These are phyloP conservation scores for Heliconius sara DNA, from an alignment of 2,888 invertebrate genomes.

Conservation along the genomic window DNA sequence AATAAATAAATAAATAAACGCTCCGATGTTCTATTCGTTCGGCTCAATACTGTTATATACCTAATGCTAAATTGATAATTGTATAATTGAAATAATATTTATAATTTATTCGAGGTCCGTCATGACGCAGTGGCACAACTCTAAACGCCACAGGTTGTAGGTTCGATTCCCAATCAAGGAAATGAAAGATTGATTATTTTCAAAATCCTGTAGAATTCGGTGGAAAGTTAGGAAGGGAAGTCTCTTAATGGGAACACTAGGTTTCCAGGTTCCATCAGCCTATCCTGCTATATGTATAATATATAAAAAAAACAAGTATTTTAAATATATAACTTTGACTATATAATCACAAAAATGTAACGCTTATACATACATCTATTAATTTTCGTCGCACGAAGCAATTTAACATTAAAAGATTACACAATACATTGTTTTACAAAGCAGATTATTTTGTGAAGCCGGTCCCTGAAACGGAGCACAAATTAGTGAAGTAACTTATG, in stretches of 20 bases:
- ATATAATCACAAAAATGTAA: background rate
- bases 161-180: no score
- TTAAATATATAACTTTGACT: background rate
- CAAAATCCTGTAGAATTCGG: background rate
- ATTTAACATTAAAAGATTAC: conserved; percentile 33
- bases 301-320: background rate
- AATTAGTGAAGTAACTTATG: conserved; percentile 28
- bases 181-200: background rate
- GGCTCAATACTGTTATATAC: no score
- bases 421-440: conserved; percentile 17
- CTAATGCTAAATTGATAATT: no score
- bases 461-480: conserved; percentile 24
- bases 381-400: conserved; percentile 2
- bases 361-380: background rate
- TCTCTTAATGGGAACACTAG: background rate
- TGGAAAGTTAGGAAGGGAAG: background rate
- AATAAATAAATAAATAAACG: no score
- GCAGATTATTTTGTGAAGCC: conserved; percentile 33
- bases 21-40: no score
- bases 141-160: no score
- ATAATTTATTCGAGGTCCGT: no score
- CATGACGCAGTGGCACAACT: no score
- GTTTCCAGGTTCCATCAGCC: background rate
- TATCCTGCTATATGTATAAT: background rate
- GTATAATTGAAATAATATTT: no score